Conservation (phyloP, 2,113 vertebrate species). For the Melospiza melodia region DNA sequence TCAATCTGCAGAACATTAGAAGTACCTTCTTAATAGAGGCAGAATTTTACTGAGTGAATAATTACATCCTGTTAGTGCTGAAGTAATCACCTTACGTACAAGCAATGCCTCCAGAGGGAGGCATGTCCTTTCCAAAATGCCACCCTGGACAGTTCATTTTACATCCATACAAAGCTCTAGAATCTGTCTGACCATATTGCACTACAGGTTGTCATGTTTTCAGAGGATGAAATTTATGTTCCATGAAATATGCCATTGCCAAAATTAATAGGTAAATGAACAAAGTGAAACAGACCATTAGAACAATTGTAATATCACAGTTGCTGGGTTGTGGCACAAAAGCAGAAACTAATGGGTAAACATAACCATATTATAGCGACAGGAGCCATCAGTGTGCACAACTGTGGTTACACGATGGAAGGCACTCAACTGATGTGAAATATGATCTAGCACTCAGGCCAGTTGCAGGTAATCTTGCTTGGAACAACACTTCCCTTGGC, state of each 20-base stretch:
- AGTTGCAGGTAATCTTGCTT: conserved; percentile 12
- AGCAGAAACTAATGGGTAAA: conserved; percentile 65
- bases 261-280: conserved; percentile 78
- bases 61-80: conserved; percentile 33
- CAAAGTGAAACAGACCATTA: conserved; percentile 71
- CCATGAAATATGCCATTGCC: conserved; percentile 69
- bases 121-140: conserved; percentile 25
- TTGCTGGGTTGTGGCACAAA: conserved; percentile 49
- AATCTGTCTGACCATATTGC: conserved; percentile 39
- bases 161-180: not conserved
- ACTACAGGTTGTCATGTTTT: conserved; percentile 62
- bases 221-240: conserved; percentile 69
- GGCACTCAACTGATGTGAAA: conserved; percentile 12
- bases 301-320: conserved; percentile 48
- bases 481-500: not conserved
- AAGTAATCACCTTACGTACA: conserved; percentile 42
- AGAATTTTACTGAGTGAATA: conserved; percentile 55
- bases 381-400: conserved; percentile 46
- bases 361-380: conserved; percentile 23
- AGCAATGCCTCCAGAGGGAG: not conserved
- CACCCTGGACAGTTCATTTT: conserved; percentile 49
- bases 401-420: conserved; percentile 46
- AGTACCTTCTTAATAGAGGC: not conserved
- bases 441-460: not conserved
- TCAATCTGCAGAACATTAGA: conserved; percentile 19